Conservation (phyloP, 1,140 invertebrate genomes). For the Centruroides vittatus region DNA sequence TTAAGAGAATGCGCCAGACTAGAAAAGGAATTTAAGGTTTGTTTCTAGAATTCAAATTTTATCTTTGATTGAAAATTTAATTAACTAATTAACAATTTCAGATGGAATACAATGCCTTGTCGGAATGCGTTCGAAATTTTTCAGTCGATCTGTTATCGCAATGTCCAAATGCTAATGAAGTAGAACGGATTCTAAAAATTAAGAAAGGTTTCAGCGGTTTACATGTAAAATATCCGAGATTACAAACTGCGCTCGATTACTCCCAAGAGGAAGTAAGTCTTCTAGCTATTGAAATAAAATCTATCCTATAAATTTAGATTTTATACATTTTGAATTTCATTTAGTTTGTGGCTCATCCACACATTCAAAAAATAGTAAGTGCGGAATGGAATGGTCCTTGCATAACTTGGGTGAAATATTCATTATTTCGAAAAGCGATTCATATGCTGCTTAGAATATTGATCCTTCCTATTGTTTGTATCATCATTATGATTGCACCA, state of each 20-base stretch:
- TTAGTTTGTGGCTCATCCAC: constrained; percentile 53
- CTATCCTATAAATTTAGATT: background rate
- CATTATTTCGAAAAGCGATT: constrained; percentile 33
- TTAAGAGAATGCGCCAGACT: constrained; percentile 32
- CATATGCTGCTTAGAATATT: background rate
- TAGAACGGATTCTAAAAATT: constrained; percentile 46
- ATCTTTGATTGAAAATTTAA: background rate
- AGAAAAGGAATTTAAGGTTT: constrained; percentile 41
- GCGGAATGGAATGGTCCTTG: constrained; percentile 40
- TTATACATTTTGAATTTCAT: constrained; percentile 4
- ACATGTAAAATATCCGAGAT: constrained; percentile 36
- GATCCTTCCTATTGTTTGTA: constrained; percentile 1
- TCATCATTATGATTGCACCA: constrained; percentile 27
- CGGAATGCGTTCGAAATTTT: constrained; percentile 40
- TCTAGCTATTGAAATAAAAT: background rate
- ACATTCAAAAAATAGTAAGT: constrained; percentile 48
- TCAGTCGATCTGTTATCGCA: constrained; percentile 44
- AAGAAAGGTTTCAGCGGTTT: constrained; percentile 24
- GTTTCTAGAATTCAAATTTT: background rate
- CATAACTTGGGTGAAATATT: constrained; percentile 36
- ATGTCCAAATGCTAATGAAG: constrained; percentile 48
- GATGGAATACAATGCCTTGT: constrained; percentile 36
- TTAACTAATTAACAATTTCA: background rate
- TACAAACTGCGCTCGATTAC: constrained; percentile 52
- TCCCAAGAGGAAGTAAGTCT: constrained; percentile 45